These are phyloP conservation scores for Pseudochirops cupreus DNA, from an alignment of 2,797 vertebrate species.

Conservation along the genomic window DNA sequence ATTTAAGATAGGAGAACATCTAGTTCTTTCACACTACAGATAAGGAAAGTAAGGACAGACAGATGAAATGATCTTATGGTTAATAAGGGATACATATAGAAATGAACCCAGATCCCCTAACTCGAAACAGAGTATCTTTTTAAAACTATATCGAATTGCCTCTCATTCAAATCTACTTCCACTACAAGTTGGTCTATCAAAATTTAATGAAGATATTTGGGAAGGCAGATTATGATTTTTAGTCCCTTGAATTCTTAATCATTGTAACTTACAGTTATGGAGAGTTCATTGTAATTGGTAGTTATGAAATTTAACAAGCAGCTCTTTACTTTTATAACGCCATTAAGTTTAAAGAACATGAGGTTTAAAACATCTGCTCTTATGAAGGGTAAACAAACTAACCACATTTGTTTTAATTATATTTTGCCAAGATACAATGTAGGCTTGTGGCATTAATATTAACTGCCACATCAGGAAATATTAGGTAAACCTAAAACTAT, in stretches of 20 bases:
- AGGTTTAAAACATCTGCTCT: slow-evolving; percentile 63
- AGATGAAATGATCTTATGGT: background rate
- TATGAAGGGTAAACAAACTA: slow-evolving; percentile 68
- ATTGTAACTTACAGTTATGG: background rate
- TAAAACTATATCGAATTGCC: background rate
- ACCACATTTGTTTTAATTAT: slow-evolving; percentile 75
- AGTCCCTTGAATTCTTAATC: too few species aligned
- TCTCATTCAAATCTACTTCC: background rate
- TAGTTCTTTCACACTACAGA: background rate
- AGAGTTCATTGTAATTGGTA: background rate
- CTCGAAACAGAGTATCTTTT: background rate
- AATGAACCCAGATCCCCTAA: background rate
- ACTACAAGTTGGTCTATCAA: background rate
- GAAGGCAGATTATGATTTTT: slow-evolving; percentile 2
- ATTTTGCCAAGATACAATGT: slow-evolving; percentile 66
- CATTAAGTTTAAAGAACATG: slow-evolving; percentile 71
- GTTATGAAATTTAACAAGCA: slow-evolving; percentile 51
- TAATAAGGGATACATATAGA: background rate
- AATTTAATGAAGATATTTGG: background rate
- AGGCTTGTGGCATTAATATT: slow-evolving; percentile 55
- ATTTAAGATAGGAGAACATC: background rate
- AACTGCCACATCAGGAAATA: slow-evolving; percentile 49
- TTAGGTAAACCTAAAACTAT: slow-evolving; percentile 65
- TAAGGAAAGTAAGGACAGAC: background rate
- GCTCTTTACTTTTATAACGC: slow-evolving; percentile 52